Percentiles rank a stretch among this genome's conserved stretches.
phyloP scores from a whole-genome alignment of 2,888 invertebrate species.

The Phortica okadai region DNA sequence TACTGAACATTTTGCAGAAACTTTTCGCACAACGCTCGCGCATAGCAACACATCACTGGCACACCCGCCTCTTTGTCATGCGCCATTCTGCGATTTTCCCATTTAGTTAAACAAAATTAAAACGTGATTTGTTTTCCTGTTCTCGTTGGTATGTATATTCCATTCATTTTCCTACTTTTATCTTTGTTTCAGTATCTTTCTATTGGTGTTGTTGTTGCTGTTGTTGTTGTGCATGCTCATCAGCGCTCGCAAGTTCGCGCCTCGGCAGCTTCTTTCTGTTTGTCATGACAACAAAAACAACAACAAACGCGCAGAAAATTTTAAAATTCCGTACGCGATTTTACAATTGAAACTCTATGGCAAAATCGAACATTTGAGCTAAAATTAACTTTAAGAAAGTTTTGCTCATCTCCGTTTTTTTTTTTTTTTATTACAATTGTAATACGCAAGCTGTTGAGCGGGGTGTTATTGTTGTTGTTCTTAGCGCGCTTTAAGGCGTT shows the following conservation, averaged over 20 bases:
- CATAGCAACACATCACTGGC: not conserved
- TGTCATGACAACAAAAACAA: constrained; percentile 30
- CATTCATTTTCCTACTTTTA: constrained; percentile 58
- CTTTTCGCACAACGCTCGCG: not conserved
- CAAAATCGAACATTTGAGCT: constrained; percentile 53
- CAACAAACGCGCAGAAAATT: constrained; percentile 50
- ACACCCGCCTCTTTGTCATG: constrained; percentile 29
- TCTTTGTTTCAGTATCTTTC: constrained; percentile 24
- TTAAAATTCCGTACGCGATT: constrained; percentile 60
- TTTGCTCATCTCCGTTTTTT: no score
- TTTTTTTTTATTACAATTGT: no score
- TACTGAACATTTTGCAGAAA: not conserved
- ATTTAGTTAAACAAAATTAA: constrained; percentile 74
- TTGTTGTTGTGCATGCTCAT: constrained; percentile 34
- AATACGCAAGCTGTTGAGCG: no score
- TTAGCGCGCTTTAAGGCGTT: no score
- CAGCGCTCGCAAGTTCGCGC: constrained; percentile 32
- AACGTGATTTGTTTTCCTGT: constrained; percentile 74
- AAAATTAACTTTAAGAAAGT: constrained; percentile 35
- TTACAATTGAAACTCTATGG: constrained; percentile 63
- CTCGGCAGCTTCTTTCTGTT: constrained; percentile 5
- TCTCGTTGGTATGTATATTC: constrained; percentile 56
- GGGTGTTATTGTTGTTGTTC: no score
- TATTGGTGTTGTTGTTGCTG: constrained; percentile 25
- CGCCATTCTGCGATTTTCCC: constrained; percentile 63